Evolutionary conservation across 2,113 vertebrate genomes (phyloP), one percentile per base, ranked within the genome.

Genomic region (Tyrannus savana): DNA sequence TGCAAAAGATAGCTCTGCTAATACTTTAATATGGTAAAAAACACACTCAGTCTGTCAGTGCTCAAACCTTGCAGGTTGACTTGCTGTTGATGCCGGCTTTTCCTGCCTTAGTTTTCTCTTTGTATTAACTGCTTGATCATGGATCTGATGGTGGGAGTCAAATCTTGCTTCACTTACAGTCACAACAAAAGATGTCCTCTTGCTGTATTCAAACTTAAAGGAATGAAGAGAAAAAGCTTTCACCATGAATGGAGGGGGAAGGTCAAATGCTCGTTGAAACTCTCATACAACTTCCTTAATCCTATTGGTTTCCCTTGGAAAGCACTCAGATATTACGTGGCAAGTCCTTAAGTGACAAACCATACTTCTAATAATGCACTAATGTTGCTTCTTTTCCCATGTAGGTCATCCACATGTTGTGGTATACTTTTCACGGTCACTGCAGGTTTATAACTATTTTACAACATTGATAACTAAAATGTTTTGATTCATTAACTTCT

Each of bases 331-430:
- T 39, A 14, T n/a, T 33, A 44, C 9, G 19, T 30, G 30, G 28
- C 7, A 72, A 85, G 12, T 4, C 33, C 9, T 6, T 7, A 69
- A 41, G 39, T 30, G 3, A 42, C 25, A 89, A 84, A 71, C 9
- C 19, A 18, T 63, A 42, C 14, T 58, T 33, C 25, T 75, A 33
- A 55, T 87, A 84, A 22, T 21, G 22, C 27, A 23, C 0, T 0
- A 52, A 9, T 64, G 12, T 12, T 84, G 46, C 14, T 41, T 66
- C 14, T 41, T 62, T 82, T 78, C 35, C 14, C 7, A 50, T 12
- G 10, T 2, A 21, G 18, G 13, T 33, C 10, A 58, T 19, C 31
- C 10, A 25, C 0, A 0, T 13, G 3, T 8, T 24, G 21, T 23
- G 19, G 59, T 35, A 18, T 64, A 28, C 35, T 72, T 92, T 73